Conservation (phyloP, 2,113 vertebrate genomes). For the Nannospalax galili region DNA sequence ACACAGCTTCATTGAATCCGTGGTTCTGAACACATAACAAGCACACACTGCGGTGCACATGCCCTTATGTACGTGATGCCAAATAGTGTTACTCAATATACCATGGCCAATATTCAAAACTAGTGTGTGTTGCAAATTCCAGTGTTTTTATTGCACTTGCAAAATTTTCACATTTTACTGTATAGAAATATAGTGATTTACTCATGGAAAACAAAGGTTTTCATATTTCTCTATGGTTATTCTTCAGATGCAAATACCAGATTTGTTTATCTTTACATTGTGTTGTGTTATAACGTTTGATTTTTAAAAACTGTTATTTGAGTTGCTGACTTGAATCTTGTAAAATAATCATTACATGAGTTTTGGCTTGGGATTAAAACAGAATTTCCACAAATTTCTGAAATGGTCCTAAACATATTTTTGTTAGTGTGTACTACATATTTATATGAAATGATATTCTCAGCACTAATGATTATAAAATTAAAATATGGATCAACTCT, state of each 20-base stretch:
- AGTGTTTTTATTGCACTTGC: background rate
- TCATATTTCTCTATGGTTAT: background rate
- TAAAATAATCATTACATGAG: background rate
- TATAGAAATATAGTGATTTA: background rate
- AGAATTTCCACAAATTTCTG: background rate
- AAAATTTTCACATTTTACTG: background rate
- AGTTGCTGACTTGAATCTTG: background rate
- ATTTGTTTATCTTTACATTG: background rate
- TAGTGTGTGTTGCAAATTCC: too few species aligned
- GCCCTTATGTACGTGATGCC: accelerated
- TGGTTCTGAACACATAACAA: background rate
- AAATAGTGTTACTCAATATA: background rate
- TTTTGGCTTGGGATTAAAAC: background rate
- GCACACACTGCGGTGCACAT: too few species aligned
- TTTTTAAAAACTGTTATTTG: background rate
- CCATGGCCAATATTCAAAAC: background rate
- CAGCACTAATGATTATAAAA: too few species aligned
- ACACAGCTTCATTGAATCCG: background rate
- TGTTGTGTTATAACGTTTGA: background rate
- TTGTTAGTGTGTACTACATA: background rate
- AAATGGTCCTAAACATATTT: background rate
- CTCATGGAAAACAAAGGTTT: background rate
- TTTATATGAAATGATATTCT: background rate
- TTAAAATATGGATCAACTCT: too few species aligned
- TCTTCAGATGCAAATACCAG: background rate